Conservation (phyloP, 2,797 vertebrate genomes). For the Garrulus glandarius region DNA sequence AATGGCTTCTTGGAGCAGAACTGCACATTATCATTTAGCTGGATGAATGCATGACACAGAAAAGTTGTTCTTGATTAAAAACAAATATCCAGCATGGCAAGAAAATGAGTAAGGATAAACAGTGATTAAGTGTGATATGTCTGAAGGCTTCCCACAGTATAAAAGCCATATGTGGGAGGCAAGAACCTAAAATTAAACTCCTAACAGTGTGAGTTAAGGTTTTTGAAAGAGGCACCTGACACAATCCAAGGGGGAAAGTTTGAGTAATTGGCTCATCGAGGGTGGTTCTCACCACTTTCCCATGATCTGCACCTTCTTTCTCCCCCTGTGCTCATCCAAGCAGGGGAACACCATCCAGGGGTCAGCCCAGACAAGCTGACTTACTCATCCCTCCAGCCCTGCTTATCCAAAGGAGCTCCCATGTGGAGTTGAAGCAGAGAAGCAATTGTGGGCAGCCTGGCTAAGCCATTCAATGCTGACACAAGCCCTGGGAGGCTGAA, state of each 20-base stretch:
- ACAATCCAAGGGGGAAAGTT: conserved; percentile 19
- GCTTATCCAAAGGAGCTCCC: neutral
- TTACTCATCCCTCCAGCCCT: neutral
- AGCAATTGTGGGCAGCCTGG: neutral
- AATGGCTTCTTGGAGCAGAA: conserved; percentile 4
- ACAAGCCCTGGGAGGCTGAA: neutral
- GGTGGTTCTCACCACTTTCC: conserved; percentile 28
- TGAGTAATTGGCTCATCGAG: conserved; percentile 7
- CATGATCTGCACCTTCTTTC: conserved; percentile 22
- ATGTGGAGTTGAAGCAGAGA: fast-evolving
- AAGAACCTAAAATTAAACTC: conserved; percentile 56
- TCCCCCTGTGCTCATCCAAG: conserved; percentile 6
- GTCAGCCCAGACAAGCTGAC: neutral
- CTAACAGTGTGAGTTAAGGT: conserved; percentile 21
- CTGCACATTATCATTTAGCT: neutral
- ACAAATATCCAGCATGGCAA: conserved; percentile 51
- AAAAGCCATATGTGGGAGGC: conserved; percentile 63
- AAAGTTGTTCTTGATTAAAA: conserved; percentile 67
- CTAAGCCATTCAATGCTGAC: fast-evolving
- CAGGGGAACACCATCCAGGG: neutral
- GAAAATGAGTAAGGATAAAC: conserved; percentile 58
- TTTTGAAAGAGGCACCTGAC: conserved; percentile 57
- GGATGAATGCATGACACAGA: conserved; percentile 3
- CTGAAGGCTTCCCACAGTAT: conserved; percentile 62
- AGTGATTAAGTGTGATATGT: conserved; percentile 61